These are phyloP conservation scores for Campopleginae sp. DNA, from an alignment of 2,888 invertebrate genomes.

Conservation along the genomic window DNA sequence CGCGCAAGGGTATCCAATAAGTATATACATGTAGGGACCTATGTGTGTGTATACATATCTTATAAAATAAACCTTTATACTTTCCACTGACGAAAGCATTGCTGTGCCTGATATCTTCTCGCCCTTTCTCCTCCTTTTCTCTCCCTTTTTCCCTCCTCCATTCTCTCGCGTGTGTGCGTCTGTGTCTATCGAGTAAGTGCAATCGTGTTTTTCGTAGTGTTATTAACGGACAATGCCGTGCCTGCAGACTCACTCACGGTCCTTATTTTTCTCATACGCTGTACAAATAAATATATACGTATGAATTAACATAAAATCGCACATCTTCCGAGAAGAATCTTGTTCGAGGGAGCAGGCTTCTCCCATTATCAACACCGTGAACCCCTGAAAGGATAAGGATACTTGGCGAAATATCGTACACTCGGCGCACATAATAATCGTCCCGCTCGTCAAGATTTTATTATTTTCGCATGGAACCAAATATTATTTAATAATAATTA, in stretches of 20 bases:
- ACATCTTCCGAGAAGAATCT: slow-evolving; percentile 68
- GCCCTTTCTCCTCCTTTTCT: neutral
- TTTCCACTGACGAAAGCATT: slow-evolving; percentile 37
- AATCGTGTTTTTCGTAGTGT: slow-evolving; percentile 64
- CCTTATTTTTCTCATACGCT: neutral
- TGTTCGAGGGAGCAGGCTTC: slow-evolving; percentile 51
- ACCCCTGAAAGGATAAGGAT: neutral
- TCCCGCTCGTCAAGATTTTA: neutral
- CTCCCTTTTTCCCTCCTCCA: neutral
- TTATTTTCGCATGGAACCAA: neutral
- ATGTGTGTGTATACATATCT: neutral
- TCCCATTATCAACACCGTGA: slow-evolving; percentile 32
- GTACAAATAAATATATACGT: neutral
- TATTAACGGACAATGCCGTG: slow-evolving; percentile 80
- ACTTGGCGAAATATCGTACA: slow-evolving; percentile 16
- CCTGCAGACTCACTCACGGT: slow-evolving; percentile 66
- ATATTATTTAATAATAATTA: slow-evolving; percentile 12
- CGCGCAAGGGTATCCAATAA: slow-evolving; percentile 54
- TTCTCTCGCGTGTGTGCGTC: neutral
- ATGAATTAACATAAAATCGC: slow-evolving; percentile 79
- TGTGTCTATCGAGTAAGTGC: slow-evolving; percentile 6
- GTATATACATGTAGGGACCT: neutral
- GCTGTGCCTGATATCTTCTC: neutral
- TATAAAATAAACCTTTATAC: slow-evolving; percentile 5
- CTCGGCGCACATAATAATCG: slow-evolving; percentile 6